These are phyloP conservation scores for Siphonodentalium dalli DNA, from an alignment of 2,888 invertebrate species.

Conservation along the genomic window DNA sequence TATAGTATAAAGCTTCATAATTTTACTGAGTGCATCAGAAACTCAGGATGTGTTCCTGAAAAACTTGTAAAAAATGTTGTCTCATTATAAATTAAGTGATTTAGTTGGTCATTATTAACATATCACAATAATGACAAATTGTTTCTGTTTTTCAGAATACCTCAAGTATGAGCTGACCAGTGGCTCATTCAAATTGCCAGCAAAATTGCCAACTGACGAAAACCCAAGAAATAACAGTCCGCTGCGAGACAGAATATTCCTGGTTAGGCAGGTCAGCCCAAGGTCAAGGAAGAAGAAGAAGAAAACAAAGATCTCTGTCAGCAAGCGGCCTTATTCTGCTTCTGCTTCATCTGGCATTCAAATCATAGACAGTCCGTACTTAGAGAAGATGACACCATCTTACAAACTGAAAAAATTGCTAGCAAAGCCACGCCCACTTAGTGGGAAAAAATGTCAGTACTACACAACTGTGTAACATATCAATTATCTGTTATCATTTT, in stretches of 20 bases:
- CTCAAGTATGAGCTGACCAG: neutral
- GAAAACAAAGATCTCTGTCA: conserved; percentile 43
- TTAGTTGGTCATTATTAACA: no score
- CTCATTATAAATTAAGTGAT: no score
- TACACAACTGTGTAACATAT: no score
- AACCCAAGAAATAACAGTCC: conserved; percentile 24
- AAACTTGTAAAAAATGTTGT: no score
- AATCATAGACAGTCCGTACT: conserved; percentile 48
- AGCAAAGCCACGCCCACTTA: conserved; percentile 35
- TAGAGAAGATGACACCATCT: conserved; percentile 43
- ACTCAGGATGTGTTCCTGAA: no score
- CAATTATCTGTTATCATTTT: no score
- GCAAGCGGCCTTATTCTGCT: conserved; percentile 56
- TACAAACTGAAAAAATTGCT: conserved; percentile 39
- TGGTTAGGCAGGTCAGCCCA: conserved; percentile 38
- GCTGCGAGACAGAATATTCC: conserved; percentile 39
- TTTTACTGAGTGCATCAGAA: no score
- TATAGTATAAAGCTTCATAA: no score
- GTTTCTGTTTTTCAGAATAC: neutral
- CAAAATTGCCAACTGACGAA: conserved; percentile 24
- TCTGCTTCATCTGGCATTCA: conserved; percentile 36
- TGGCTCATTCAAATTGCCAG: no score
- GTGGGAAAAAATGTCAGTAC: conserved; percentile 23
- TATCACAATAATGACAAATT: neutral
- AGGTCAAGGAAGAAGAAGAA: conserved; percentile 32